A percentile compares a stretch with the other conserved stretches of the same genome.
Conservation (phyloP, 2,113 vertebrate species). For the Cairina moschata region DNA sequence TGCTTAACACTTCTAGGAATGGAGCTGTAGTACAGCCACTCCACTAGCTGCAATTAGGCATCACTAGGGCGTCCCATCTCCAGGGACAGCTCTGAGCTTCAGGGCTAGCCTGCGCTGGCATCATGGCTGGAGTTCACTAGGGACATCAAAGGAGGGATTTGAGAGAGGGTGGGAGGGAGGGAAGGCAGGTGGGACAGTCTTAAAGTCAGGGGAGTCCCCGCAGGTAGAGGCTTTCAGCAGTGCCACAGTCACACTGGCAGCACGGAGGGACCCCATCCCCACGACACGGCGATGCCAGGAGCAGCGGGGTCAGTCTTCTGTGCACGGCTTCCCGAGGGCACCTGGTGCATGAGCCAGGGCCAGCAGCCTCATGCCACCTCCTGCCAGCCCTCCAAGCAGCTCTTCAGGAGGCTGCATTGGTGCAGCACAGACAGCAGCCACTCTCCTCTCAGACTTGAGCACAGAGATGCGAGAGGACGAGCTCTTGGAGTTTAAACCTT, state of each 20-base stretch:
- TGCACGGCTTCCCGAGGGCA: neutral
- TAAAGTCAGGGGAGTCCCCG: neutral
- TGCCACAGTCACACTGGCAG: neutral
- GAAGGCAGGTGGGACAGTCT: constrained; percentile 62
- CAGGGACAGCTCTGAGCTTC: constrained; percentile 75
- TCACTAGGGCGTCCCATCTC: constrained; percentile 65
- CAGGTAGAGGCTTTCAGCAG: neutral
- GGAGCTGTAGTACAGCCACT: constrained; percentile 70
- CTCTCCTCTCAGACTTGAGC: neutral
- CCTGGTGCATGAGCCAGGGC: rapidly evolving
- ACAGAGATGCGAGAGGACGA: neutral
- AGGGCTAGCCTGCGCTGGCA: constrained; percentile 73
- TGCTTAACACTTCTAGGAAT: constrained; percentile 73
- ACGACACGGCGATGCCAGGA: rapidly evolving
- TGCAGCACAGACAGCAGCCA: neutral
- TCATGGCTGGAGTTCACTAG: constrained; percentile 75
- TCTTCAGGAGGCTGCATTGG: neutral
- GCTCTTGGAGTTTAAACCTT: neutral
- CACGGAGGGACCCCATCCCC: neutral
- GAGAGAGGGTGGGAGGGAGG: constrained; percentile 55
- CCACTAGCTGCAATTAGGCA: constrained; percentile 72
- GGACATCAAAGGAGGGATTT: constrained; percentile 76
- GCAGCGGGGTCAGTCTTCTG: neutral
- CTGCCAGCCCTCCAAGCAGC: neutral
- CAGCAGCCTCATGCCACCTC: neutral